These are phyloP conservation scores for Asbolus verrucosus DNA, from an alignment of 1,140 invertebrate species.

Conservation along the genomic window DNA sequence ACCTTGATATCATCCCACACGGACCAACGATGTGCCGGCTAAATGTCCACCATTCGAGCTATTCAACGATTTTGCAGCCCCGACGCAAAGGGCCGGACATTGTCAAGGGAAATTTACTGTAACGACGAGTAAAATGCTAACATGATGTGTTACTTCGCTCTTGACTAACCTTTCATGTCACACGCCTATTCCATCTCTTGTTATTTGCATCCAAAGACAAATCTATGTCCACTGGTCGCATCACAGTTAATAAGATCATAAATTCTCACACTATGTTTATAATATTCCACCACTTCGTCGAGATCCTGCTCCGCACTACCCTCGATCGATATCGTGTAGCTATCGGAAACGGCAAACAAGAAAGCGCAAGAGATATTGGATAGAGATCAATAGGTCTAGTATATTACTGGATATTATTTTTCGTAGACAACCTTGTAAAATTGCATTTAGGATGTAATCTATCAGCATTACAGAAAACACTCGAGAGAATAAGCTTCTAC, in stretches of 20 bases:
- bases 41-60: conserved; percentile 24
- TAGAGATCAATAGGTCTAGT: conserved; percentile 15
- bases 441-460: conserved; percentile 39
- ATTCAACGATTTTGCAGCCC: conserved; percentile 36
- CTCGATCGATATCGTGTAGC: no score
- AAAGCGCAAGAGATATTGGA: not conserved
- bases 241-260: no score
- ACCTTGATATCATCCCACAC: conserved; percentile 20
- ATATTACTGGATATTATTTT: conserved; percentile 22
- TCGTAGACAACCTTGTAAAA: conserved; percentile 31
- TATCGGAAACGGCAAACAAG: not conserved
- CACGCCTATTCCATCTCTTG: not conserved
- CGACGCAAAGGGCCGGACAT: conserved; percentile 32
- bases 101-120: conserved; percentile 43
- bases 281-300: no score
- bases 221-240: no score
- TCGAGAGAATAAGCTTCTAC: conserved; percentile 32
- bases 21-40: conserved; percentile 6
- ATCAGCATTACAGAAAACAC: conserved; percentile 43
- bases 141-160: conserved; percentile 22
- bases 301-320: no score
- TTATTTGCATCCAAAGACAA: conserved; percentile 17
- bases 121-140: conserved; percentile 18
- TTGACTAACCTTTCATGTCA: not conserved
- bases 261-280: no score